These are phyloP conservation scores for Drosophila watanabei DNA, from an alignment of 1,140 invertebrate genomes.

Conservation along the genomic window DNA sequence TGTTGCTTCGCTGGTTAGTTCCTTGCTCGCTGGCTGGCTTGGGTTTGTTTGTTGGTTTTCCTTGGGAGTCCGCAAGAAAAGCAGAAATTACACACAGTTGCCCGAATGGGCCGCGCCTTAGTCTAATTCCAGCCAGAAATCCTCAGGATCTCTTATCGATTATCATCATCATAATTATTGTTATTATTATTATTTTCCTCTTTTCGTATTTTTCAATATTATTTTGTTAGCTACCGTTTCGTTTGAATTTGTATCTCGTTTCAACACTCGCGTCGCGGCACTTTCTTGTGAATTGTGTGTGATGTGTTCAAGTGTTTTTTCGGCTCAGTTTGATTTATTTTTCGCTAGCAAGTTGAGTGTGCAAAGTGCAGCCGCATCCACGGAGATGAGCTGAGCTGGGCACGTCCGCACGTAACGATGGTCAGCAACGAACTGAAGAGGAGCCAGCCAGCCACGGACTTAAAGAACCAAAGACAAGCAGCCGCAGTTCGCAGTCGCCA, in stretches of 20 bases:
- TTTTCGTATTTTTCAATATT: slow-evolving; percentile 13
- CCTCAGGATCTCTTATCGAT: slow-evolving; percentile 10
- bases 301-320: slow-evolving; percentile 45
- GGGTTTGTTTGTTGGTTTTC: slow-evolving; percentile 52
- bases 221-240: slow-evolving; percentile 47
- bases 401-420: slow-evolving; percentile 85
- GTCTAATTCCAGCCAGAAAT: slow-evolving; percentile 59
- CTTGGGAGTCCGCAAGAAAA: slow-evolving; percentile 68
- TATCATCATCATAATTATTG: slow-evolving; percentile 27
- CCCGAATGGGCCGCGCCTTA: slow-evolving; percentile 72
- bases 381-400: slow-evolving; percentile 72
- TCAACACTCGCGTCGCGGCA: slow-evolving; percentile 69
- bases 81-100: slow-evolving; percentile 76
- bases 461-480: slow-evolving; percentile 83
- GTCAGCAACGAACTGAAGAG: slow-evolving; percentile 86
- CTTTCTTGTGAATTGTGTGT: slow-evolving; percentile 16
- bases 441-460: slow-evolving; percentile 84
- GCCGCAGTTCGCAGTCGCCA: slow-evolving; percentile 73
- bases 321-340: slow-evolving; percentile 40
- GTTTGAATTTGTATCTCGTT: slow-evolving; percentile 13
- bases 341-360: slow-evolving; percentile 29
- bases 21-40: slow-evolving; percentile 41
- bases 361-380: slow-evolving; percentile 61
- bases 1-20: slow-evolving; percentile 54
- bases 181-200: slow-evolving; percentile 50